These are phyloP conservation scores for Turnix velox DNA, from an alignment of 2,113 vertebrate species.

Conservation along the genomic window DNA sequence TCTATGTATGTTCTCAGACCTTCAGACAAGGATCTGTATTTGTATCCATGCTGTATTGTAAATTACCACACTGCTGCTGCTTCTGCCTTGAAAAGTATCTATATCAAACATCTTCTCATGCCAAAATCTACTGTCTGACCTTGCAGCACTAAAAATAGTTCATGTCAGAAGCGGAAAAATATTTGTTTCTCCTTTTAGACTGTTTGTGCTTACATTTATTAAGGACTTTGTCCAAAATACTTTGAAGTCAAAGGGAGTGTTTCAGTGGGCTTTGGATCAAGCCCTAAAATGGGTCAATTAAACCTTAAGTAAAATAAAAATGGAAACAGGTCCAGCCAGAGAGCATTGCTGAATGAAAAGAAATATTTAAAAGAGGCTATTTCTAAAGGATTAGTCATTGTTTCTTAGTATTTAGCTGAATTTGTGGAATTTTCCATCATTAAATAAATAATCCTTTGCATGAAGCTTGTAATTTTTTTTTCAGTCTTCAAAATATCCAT, in stretches of 20 bases:
- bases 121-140: slow-evolving; percentile 42
- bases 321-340: neutral
- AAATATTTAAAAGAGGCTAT: neutral
- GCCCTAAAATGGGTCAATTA: slow-evolving; percentile 14
- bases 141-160: slow-evolving; percentile 40
- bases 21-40: neutral
- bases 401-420: neutral
- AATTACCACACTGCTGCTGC: neutral
- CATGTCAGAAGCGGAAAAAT: slow-evolving; percentile 25
- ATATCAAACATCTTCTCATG: slow-evolving; percentile 2
- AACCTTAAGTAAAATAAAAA: slow-evolving; percentile 12
- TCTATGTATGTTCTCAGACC: neutral
- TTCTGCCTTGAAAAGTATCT: slow-evolving; percentile 4
- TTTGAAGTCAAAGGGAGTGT: slow-evolving; percentile 36
- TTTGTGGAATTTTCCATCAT: neutral
- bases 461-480: neutral
- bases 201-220: slow-evolving; percentile 13
- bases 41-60: neutral
- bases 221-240: neutral
- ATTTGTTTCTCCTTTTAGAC: slow-evolving; percentile 31
- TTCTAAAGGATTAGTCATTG: neutral
- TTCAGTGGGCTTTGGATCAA: slow-evolving; percentile 3
- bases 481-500: neutral
- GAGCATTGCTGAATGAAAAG: neutral
- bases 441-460: neutral